Conservation (phyloP, 2,888 invertebrate species). For the Cantharis rustica region DNA sequence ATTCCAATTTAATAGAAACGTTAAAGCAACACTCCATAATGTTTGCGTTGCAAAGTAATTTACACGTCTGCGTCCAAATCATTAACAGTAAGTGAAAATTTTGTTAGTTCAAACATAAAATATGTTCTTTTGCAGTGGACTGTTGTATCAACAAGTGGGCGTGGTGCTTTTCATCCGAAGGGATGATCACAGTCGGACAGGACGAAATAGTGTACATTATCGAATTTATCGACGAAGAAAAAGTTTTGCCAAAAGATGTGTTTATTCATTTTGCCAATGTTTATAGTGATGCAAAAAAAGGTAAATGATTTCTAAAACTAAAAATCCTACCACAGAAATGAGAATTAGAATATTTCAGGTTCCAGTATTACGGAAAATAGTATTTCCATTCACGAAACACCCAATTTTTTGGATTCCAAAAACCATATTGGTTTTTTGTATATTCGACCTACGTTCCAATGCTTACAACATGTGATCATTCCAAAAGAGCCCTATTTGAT, state of each 20-base stretch:
- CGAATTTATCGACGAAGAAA: slow-evolving; percentile 68
- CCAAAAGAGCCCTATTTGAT: slow-evolving; percentile 78
- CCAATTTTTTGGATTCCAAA: slow-evolving; percentile 68
- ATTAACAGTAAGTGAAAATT: slow-evolving; percentile 67
- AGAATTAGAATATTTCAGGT: slow-evolving; percentile 56
- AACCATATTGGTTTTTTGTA: slow-evolving; percentile 85
- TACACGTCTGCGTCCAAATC: slow-evolving; percentile 75
- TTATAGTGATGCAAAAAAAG: slow-evolving; percentile 70
- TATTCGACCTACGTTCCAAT: slow-evolving; percentile 79
- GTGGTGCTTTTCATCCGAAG: slow-evolving; percentile 79
- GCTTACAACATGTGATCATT: slow-evolving; percentile 73
- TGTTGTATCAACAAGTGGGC: slow-evolving; percentile 75
- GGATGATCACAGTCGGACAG: slow-evolving; percentile 79
- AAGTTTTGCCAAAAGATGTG: slow-evolving; percentile 70
- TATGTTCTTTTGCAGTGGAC: slow-evolving; percentile 63
- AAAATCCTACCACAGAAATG: not conserved
- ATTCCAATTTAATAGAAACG: slow-evolving; percentile 61
- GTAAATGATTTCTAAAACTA: slow-evolving; percentile 46
- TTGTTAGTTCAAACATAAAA: not conserved
- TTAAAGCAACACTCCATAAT: slow-evolving; percentile 66
- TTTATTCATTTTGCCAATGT: slow-evolving; percentile 75
- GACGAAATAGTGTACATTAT: slow-evolving; percentile 80
- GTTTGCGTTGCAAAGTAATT: slow-evolving; percentile 76
- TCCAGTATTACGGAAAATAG: slow-evolving; percentile 73
- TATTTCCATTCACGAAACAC: slow-evolving; percentile 66